Percentiles rank a stretch among this genome's conserved stretches.
These are phyloP conservation scores for Cordilura impudica DNA, from an alignment of 2,888 invertebrate species.

Conservation along the genomic window DNA sequence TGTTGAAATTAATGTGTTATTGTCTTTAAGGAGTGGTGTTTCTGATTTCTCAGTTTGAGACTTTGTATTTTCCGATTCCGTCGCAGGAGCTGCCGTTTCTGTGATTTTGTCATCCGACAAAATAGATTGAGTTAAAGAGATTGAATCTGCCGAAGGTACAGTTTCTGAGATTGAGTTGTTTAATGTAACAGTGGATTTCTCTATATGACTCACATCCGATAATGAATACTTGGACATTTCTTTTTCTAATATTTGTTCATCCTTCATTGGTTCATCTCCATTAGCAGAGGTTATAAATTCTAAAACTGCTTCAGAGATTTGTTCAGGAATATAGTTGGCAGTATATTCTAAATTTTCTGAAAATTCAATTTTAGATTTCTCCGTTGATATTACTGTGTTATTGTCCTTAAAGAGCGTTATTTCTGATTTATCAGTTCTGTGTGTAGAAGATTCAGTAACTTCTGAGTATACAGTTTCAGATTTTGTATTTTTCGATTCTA, in stretches of 20 bases:
- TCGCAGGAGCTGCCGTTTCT: background rate
- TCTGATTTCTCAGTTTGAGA: background rate
- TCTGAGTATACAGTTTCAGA: background rate
- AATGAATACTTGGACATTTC: no score
- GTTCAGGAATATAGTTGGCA: no score
- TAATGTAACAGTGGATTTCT: background rate
- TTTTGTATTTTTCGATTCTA: background rate
- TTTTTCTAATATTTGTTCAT: no score
- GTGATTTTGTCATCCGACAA: background rate
- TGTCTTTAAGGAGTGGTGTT: no score
- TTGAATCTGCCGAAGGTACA: background rate
- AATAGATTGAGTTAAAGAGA: background rate
- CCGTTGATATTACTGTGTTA: background rate
- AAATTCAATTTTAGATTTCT: no score
- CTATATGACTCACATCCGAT: no score
- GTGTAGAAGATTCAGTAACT: background rate
- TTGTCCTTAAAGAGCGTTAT: no score
- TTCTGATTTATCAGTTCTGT: background rate
- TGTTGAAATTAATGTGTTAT: no score
- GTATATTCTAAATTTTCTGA: no score
- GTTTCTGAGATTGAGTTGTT: background rate
- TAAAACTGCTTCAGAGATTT: no score
- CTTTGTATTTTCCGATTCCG: background rate
- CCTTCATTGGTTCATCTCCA: no score
- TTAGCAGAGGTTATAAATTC: no score